Conservation (phyloP, 2,797 vertebrate species). For the Rhabdomys pumilio region DNA sequence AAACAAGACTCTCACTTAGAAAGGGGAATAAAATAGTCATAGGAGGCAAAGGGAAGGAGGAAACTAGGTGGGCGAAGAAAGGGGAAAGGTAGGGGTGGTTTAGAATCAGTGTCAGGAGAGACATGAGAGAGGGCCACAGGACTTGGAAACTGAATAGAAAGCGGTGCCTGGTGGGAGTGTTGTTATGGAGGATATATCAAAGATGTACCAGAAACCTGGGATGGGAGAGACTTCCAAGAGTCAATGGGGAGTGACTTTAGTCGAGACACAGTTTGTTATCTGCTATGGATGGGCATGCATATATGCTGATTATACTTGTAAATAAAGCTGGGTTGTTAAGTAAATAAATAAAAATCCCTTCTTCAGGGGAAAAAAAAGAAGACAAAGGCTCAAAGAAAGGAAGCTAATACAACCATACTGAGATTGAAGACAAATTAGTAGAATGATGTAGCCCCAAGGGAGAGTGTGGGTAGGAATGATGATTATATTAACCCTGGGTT, state of each 20-base stretch:
- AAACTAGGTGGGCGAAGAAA: background rate
- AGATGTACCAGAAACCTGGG: background rate
- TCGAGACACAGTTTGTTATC: background rate
- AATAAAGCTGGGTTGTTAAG: background rate
- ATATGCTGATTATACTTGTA: background rate
- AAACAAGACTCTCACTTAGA: background rate
- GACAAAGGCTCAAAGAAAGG: slow-evolving; percentile 6
- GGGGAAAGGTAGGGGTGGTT: background rate
- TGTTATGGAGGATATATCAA: background rate
- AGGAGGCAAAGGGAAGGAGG: background rate
- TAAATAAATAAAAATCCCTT: background rate
- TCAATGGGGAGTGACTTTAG: background rate
- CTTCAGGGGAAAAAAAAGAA: background rate
- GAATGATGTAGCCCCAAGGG: background rate
- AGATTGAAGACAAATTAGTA: slow-evolving; percentile 8
- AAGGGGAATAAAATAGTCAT: background rate
- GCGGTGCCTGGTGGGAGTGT: background rate
- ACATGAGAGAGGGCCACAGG: background rate
- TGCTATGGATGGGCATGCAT: background rate
- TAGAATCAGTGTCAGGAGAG: background rate
- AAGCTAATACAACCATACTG: background rate
- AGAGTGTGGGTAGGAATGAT: background rate
- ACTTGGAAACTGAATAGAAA: background rate
- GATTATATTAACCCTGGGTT: background rate
- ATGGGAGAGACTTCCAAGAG: background rate